phyloP scores from a whole-genome alignment of 2,888 invertebrate species.

The Empis stercorea region DNA sequence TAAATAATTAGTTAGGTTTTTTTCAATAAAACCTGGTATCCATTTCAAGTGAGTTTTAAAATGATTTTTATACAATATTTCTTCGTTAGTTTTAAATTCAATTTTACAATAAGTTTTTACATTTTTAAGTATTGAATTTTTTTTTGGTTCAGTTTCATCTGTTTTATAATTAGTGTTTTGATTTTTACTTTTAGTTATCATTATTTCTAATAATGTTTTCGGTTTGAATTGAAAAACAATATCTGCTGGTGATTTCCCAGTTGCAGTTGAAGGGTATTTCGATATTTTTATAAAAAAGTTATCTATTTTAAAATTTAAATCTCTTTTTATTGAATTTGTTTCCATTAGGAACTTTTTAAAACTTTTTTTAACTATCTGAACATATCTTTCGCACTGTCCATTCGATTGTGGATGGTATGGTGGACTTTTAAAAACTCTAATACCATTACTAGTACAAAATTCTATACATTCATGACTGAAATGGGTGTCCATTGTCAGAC shows the following conservation, averaged over 20 bases:
- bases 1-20: too few species aligned
- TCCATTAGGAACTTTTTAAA: slow-evolving; percentile 3
- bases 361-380: slow-evolving; percentile 1
- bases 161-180: too few species aligned
- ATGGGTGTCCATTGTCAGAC: slow-evolving; percentile 16
- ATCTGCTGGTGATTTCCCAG: not conserved
- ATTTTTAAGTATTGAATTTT: too few species aligned
- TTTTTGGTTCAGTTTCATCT: too few species aligned
- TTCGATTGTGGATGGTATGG: slow-evolving; percentile 8
- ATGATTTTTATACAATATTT: too few species aligned
- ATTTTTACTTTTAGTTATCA: too few species aligned
- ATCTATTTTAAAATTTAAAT: slow-evolving; percentile 1
- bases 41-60: too few species aligned
- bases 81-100: too few species aligned
- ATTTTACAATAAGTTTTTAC: too few species aligned
- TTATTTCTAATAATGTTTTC: slow-evolving; percentile 6
- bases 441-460: not conserved
- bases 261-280: slow-evolving; percentile 1
- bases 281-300: slow-evolving; percentile 3
- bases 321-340: not conserved
- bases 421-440: slow-evolving; percentile 5
- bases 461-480: slow-evolving; percentile 4
- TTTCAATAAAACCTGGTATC: too few species aligned
- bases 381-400: slow-evolving; percentile 8
- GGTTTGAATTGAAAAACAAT: slow-evolving; percentile 2